Evolutionary conservation across 2,113 vertebrate genomes (phyloP), one percentile per base, ranked within the genome.

Genomic region (Ochotona curzoniae): DNA sequence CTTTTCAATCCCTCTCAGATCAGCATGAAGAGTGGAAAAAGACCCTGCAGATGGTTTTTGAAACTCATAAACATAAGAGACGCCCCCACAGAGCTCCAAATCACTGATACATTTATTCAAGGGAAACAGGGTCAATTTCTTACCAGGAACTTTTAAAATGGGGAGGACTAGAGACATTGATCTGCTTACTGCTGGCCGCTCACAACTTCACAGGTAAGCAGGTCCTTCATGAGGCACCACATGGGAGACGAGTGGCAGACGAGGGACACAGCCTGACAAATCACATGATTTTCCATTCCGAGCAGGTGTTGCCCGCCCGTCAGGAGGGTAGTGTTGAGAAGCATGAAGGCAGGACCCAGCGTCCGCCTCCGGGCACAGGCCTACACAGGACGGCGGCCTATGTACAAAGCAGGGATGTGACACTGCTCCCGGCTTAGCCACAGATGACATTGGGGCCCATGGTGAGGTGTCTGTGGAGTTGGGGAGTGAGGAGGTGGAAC

Each of bases 81-180:
- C 49, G n/a, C 60, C 57, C 70, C 76, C 75, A 78, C 67, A 54
- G 26, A 89, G 81, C 30, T 96, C 95, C 93, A 94, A 96, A 95
- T 95, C 69, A 96, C 90, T 49, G 44, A 76, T 74, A 95, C 94
- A 90, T 96, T 97, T 97, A 97, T 96, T 97, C 54, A 76, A 91
- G 87, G 92, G 83, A 70, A 63, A 61, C 32, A 57, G 28, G 71
- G 80, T 93, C 51, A 44, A n/a, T 87, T 44, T 88, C 69, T 88
- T 67, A 92, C 30, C 21, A 57, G 32, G 18, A 83, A 32, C 49
- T 87, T 69, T 83, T 57, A 64, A 67, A 93, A 28, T 20, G 64
- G 63, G 44, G 2, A 84, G 20, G 66, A 91, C 26, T 23, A 86
- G 13, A 96, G 75, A 94, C 64, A 61, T 35, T 18, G 86, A 90